Base-by-base conservation (phyloP, 2,113 vertebrate genomes). In the Trogon surrucura region DNA sequence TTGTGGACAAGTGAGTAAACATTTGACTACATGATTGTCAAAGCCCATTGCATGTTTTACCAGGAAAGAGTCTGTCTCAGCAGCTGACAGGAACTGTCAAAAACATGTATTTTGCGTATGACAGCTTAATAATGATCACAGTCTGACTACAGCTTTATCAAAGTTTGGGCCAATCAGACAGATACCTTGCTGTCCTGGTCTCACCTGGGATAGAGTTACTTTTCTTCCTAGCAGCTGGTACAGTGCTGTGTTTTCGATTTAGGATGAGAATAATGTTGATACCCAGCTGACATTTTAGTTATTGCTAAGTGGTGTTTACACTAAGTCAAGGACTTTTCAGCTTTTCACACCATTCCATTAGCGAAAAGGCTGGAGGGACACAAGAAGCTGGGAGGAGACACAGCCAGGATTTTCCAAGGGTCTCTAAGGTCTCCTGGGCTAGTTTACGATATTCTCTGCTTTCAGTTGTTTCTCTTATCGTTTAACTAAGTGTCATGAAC, bases 1-100 rank as follows among this genome's bases (percentile, higher is more conserved):
- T 61, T 7, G 38, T 29, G 90, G 88, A 81, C 88, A 86, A 94
- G 54, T 69, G 75, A 57, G 36, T 89, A 89, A 96, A 91, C 79
- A 92, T 13, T 75, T 64, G 75, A 90, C 80, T 58, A 8, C 6
- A 11, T 26, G 57, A 81, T 23, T 72, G 61, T 83, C 74, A 95
- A 94, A 83, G 54, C 23, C 84, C 85, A 26, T 50, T 41, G 32
- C 29, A 11, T 34, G 38, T 54, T 80, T 93, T 78, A 62, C 67
- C 57, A 77, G 79, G 57, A 89, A 74, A 69, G 25, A 27, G 56
- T 89, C 56, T 65, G 15, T 61, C 72, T 92, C 72, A 89, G 88
- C 21, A 88, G 67, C 41, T 88, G 71, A 94, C 32, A 64, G n/a
- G 9, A 75, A 85, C 84, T 67, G 69, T 79, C 36, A 72, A 65